Conservation (phyloP, 2,888 invertebrate species). For the Xylota sylvarum region DNA sequence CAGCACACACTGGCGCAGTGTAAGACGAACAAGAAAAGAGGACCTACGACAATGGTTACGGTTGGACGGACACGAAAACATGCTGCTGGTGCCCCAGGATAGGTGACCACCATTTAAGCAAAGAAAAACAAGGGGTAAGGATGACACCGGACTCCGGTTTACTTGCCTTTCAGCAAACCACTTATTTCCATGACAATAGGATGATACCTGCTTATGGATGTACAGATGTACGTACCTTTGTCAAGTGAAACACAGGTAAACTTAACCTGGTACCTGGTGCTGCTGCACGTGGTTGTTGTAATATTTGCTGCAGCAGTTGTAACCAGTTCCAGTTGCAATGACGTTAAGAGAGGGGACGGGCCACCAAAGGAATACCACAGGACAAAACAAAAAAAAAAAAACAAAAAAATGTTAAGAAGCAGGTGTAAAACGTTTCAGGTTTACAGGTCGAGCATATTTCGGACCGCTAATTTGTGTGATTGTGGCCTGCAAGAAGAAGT, state of each 20-base stretch:
- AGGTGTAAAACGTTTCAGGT: conserved; percentile 58
- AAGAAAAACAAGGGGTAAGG: conserved; percentile 40
- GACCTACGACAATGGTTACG: conserved; percentile 69
- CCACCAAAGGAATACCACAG: neutral
- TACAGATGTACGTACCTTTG: neutral
- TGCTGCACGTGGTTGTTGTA: conserved; percentile 50
- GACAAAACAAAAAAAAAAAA: neutral
- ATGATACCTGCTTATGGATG: conserved; percentile 6
- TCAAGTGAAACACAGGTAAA: conserved; percentile 47
- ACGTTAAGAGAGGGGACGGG: conserved; percentile 1
- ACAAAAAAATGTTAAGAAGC: conserved; percentile 29
- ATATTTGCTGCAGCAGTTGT: conserved; percentile 42
- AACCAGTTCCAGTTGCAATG: conserved; percentile 39
- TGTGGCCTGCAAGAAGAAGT: conserved; percentile 30
- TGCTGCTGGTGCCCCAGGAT: conserved; percentile 55
- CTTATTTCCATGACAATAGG: conserved; percentile 48
- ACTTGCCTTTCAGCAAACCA: conserved; percentile 46
- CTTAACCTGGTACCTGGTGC: conserved; percentile 5
- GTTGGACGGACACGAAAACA: conserved; percentile 45
- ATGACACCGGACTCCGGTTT: conserved; percentile 55
- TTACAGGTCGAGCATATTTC: conserved; percentile 49
- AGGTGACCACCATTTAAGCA: conserved; percentile 37
- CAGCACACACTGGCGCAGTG: conserved; percentile 11
- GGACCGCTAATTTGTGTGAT: conserved; percentile 51
- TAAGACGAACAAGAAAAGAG: conserved; percentile 25